phyloP scores from a whole-genome alignment of 2,113 vertebrate species.

The Cnemophilus loriae region DNA sequence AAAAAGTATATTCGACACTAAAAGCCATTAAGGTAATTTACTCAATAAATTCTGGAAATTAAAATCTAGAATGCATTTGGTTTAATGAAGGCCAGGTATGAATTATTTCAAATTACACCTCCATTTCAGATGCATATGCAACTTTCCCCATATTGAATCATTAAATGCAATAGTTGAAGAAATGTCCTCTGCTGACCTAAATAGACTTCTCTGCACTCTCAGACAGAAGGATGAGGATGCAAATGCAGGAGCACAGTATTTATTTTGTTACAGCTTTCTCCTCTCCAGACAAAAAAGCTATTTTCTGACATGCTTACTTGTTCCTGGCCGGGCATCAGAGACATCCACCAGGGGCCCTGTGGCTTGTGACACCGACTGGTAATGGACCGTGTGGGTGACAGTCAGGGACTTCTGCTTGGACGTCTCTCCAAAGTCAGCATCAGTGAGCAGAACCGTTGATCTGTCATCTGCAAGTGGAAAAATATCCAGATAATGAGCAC shows the following conservation, averaged over 20 bases:
- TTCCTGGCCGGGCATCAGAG: conserved; percentile 96
- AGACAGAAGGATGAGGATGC: background rate
- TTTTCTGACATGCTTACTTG: conserved; percentile 81
- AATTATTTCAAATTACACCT: conserved; percentile 12
- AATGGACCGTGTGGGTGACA: conserved; percentile 96
- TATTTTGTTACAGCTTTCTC: background rate
- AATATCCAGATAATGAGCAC: background rate
- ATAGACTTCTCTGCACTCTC: background rate
- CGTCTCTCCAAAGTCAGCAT: conserved; percentile 95
- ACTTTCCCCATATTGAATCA: background rate
- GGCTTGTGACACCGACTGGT: conserved; percentile 96
- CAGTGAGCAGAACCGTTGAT: conserved; percentile 92
- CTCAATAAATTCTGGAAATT: conserved; percentile 34
- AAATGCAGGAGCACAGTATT: background rate
- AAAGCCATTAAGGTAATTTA: conserved; percentile 47
- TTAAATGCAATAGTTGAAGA: background rate
- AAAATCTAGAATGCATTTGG: background rate
- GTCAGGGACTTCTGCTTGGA: conserved; percentile 97
- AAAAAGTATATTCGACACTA: conserved; percentile 7
- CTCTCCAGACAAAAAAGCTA: too few relatives aligned
- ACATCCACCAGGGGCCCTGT: conserved; percentile 97
- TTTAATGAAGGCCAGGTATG: conserved; percentile 26
- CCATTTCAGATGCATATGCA: background rate
- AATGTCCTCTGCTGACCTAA: background rate
- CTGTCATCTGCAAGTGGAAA: conserved; percentile 82